Evolutionary conservation across 1,140 invertebrate species (phyloP), one percentile per base, ranked within the genome.

Genomic region (Andricus grossulariae): DNA sequence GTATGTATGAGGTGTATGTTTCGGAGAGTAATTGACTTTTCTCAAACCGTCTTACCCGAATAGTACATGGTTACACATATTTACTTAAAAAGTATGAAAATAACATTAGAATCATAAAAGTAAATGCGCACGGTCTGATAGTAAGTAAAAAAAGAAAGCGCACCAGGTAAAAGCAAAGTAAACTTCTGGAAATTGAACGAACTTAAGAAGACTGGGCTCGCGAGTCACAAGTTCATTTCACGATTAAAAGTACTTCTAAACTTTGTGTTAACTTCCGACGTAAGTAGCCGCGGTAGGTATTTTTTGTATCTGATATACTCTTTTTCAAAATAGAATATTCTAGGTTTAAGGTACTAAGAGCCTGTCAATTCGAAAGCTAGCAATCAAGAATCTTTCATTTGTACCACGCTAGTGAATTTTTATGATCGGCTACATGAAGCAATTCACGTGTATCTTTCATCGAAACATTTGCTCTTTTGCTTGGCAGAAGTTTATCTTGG

Each of bases 211-310:
- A 91, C 87, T 89, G 89, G 90, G 87, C 86, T 86, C 91, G 90
- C 90, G 90, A 88, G 85, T 91, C 88, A 90, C 88, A 87, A 90
- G 89, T 88, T 89, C 86, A 88, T 89, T 89, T 90, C 87, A 88
- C 84, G 85, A 89, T 88, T 90, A 87, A 90, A 85, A 88, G 88
- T 90, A 90, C 89, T 86, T 86, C 89, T 90, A 91, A 91, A 86
- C 86, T 91, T 91, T 91, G 91, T 87, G 90, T 92, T 92, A 92
- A 91, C 90, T 92, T 90, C 90, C 90, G 90, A 93, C 92, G 93
- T 93, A 93, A 93, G 93, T 93, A 93, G 91, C 89, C 90, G 92
- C 91, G 93, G 93, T 93, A 93, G 93, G 93, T 93, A 93, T 93
- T 93, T 90, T 91, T 92, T 93, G 92, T 90, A 93, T 92, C 83